Base-by-base conservation (phyloP, 2,888 invertebrate genomes). In the Chymomyza amoena region DNA sequence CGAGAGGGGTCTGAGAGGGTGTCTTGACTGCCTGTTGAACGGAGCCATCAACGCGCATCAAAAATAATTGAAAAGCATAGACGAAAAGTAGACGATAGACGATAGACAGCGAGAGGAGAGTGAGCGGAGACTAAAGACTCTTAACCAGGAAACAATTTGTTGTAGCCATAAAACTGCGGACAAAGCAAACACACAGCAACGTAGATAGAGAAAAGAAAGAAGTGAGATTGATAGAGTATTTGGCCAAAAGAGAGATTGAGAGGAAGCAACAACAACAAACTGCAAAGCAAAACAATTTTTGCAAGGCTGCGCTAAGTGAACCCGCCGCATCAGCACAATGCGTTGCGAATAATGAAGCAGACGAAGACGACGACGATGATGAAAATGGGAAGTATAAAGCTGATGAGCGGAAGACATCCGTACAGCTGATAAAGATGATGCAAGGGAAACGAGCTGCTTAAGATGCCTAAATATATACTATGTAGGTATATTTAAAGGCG, bases 251-350 rank as follows among this genome's bases (percentile, higher is more conserved):
- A 20, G 57, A 54, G 54, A 54, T 32, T 32, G 32, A 54, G 18
- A 18, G 52, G 18, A 13, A 18, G 57, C 57, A 20, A 13, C 9
- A 15, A 25, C 9, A 25, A 15, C 25, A 25, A 25, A 54, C 13
- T 60, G 60, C 69, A 59, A 18, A 67, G 45, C 69, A 70, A 59
- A 74, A 76, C 36, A 60, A 28, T 69, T 57, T 59, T 61, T 65
- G 60, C 57, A 20, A 60, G 36, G 18, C 28, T 57, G 69, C 72
- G 57, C 39, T 68, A 72, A 54, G 54, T 20, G 39, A 45, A 45
- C 13, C 54, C 20, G 54, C 54, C 54, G 32, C 36, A 32, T 83
- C 75, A 80, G 81, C 76, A 78, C 62, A 69, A 73, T 45, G 39
- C 39, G 39, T 45, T 10, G 13, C 39, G 39, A 13, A 45, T 45